These are phyloP conservation scores for Agelas oroides DNA, from an alignment of 37 sponge, comb jelly and placozoan genomes.

Conservation along the genomic window DNA sequence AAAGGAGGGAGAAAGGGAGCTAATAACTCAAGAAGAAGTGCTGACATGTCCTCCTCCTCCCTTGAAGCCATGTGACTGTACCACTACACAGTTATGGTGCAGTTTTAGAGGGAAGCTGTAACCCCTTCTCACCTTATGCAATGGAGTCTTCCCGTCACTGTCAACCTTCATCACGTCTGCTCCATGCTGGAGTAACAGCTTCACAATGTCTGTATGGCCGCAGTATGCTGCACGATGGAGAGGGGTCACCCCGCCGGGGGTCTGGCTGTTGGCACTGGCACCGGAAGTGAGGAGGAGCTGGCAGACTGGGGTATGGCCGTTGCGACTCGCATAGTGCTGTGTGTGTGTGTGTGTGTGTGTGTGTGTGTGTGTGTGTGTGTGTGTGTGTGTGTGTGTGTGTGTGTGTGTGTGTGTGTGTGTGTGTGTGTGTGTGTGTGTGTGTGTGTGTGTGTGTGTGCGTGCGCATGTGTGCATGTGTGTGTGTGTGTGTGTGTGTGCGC, in stretches of 20 bases:
- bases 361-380: not conserved
- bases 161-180: conserved; percentile 64
- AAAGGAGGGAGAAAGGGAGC: not conserved
- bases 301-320: conserved; percentile 66
- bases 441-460: not conserved
- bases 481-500: not conserved
- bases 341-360: not conserved
- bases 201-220: conserved; percentile 64
- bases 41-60: too few relatives aligned
- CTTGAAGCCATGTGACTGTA: too few relatives aligned
- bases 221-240: conserved; percentile 79
- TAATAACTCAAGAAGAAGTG: too few relatives aligned
- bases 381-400: not conserved
- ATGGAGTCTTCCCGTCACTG: conserved; percentile 76
- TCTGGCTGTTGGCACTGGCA: conserved; percentile 70
- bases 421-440: not conserved
- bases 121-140: conserved; percentile 85
- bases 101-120: too few relatives aligned
- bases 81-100: too few relatives aligned
- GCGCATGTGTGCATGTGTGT: too few relatives aligned
- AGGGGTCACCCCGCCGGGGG: conserved; percentile 79
- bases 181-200: conserved; percentile 30
- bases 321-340: conserved; percentile 88
- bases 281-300: conserved; percentile 59
- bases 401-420: not conserved